A percentile compares a stretch with the other conserved stretches of the same genome.
Evolutionary conservation across 2,113 vertebrate genomes (phyloP).

Genomic region (Lota lota): DNA sequence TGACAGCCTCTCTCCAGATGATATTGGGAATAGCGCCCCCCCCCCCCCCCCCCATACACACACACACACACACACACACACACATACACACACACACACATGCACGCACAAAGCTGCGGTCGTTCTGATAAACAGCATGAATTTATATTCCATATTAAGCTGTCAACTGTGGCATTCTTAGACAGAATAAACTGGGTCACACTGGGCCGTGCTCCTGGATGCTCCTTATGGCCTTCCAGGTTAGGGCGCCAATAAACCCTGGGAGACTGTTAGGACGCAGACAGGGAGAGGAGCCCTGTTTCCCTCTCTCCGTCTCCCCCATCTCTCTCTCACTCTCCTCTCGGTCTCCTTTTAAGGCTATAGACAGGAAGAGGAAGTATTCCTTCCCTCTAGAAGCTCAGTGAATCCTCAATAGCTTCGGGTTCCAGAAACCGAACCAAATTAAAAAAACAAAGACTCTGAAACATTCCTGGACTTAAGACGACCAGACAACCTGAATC

Average conservation of each 20-base stretch:
- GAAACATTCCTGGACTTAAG: constrained; percentile 59
- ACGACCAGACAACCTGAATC: constrained; percentile 54
- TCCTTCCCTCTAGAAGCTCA: constrained; percentile 46
- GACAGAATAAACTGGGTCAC: not conserved
- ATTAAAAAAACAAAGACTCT: constrained; percentile 41
- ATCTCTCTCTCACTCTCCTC: constrained; percentile 9
- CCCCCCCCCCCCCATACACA: no score
- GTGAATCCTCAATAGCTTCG: constrained; percentile 42
- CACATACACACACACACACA: no score
- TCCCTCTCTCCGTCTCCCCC: no score
- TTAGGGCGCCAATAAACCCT: not conserved
- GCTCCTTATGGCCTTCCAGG: not conserved
- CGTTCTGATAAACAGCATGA: not conserved
- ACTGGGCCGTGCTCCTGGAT: no score
- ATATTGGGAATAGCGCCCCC: no score
- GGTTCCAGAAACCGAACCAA: constrained; percentile 27
- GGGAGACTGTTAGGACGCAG: no score
- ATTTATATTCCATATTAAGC: not conserved
- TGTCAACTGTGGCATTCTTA: not conserved
- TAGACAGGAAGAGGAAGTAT: constrained; percentile 50
- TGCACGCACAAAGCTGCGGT: no score
- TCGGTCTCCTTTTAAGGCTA: constrained; percentile 61
- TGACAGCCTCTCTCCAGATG: no score
- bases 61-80: no score
- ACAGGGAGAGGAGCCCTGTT: no score